These are phyloP conservation scores for Tympanuchus pallidicinctus DNA, from an alignment of 2,113 vertebrate genomes.

Conservation along the genomic window DNA sequence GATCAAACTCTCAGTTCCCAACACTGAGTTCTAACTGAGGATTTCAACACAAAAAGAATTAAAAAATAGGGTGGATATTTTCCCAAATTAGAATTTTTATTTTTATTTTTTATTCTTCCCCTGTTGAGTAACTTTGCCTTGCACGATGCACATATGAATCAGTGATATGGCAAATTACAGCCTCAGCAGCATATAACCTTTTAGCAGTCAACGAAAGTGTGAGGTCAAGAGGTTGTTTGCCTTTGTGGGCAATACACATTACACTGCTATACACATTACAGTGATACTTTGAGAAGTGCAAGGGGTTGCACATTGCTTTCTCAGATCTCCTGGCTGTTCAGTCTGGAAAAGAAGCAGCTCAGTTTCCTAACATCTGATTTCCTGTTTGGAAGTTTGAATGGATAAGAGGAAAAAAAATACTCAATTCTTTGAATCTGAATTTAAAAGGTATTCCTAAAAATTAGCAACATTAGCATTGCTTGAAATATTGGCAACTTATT, in stretches of 20 bases:
- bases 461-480: background rate
- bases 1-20: conserved; percentile 28
- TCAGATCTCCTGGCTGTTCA: background rate
- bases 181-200: background rate
- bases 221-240: conserved; percentile 2
- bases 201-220: background rate
- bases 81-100: background rate
- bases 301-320: background rate
- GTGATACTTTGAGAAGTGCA: background rate
- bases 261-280: background rate
- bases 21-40: background rate
- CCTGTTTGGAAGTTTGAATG: background rate
- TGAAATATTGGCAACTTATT: background rate
- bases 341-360: background rate
- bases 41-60: conserved; percentile 22
- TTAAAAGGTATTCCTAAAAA: background rate
- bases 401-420: background rate
- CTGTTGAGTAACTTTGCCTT: background rate
- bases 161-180: background rate
- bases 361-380: background rate
- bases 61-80: background rate
- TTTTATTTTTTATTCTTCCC: no score
- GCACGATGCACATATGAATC: background rate
- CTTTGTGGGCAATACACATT: background rate
- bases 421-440: background rate